phyloP scores from a whole-genome alignment of 1,140 invertebrate genomes.

The Camponotus floridanus region DNA sequence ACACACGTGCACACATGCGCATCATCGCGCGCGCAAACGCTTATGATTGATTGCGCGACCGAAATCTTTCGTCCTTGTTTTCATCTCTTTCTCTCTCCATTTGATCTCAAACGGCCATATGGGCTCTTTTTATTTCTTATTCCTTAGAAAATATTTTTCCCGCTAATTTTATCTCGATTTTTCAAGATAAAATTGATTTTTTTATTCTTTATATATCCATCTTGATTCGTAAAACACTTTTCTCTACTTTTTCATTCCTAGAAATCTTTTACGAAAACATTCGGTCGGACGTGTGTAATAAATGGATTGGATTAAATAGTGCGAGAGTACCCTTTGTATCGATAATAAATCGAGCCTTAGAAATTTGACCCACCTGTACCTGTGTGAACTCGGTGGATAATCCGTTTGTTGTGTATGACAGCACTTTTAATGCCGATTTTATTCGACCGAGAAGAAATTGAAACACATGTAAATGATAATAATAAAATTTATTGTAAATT shows the following conservation, averaged over 20 bases:
- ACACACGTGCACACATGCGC: background rate
- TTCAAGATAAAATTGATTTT: background rate
- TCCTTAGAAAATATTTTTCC: background rate
- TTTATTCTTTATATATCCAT: background rate
- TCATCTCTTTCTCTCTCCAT: background rate
- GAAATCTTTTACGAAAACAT: background rate
- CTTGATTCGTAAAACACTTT: background rate
- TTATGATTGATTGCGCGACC: conserved; percentile 45
- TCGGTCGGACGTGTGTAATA: background rate
- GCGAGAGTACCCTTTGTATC: conserved; percentile 22
- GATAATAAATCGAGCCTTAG: background rate
- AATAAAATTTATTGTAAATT: background rate
- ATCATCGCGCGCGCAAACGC: conserved; percentile 16
- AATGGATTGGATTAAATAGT: conserved; percentile 9
- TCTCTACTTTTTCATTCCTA: background rate
- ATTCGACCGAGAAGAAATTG: background rate
- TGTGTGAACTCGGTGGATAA: conserved; percentile 39
- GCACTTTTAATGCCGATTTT: conserved; percentile 24
- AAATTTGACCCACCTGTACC: conserved; percentile 43
- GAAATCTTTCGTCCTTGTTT: conserved; percentile 41
- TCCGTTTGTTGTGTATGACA: conserved; percentile 24
- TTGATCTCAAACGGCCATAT: background rate
- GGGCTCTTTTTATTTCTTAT: background rate
- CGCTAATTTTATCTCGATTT: background rate
- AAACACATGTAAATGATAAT: background rate